Conservation (phyloP, 2,797 vertebrate genomes). For the Molossus molossus region DNA sequence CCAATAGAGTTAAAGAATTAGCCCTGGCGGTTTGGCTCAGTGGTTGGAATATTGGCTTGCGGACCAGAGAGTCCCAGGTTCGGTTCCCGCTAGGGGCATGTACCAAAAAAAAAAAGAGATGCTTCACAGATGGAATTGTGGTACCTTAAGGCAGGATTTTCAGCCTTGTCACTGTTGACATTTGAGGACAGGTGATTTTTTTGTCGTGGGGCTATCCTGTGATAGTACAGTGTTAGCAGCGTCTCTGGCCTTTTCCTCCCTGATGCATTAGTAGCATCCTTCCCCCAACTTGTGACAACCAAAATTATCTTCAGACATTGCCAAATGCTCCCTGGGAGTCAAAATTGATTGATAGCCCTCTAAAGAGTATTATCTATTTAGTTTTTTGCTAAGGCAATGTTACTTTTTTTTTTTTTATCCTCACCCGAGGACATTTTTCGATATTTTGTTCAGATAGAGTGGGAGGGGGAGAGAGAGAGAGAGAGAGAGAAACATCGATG, state of each 20-base stretch:
- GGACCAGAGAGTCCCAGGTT: too few relatives aligned
- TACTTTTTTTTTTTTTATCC: not conserved
- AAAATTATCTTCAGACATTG: not conserved
- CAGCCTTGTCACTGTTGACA: not conserved
- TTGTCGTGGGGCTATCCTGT: not conserved
- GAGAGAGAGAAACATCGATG: too few relatives aligned
- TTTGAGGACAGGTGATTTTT: not conserved
- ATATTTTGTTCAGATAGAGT: too few relatives aligned
- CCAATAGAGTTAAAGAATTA: not conserved
- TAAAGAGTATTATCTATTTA: not conserved
- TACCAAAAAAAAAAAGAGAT: too few relatives aligned
- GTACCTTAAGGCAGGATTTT: not conserved
- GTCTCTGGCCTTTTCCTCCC: not conserved
- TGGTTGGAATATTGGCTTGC: too few relatives aligned
- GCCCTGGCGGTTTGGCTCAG: too few relatives aligned
- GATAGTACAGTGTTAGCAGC: not conserved
- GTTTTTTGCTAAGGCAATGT: not conserved
- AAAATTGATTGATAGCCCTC: too few relatives aligned
- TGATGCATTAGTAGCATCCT: not conserved
- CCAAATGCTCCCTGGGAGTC: not conserved
- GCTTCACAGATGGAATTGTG: not conserved
- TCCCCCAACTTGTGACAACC: not conserved
- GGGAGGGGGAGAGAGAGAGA: too few relatives aligned
- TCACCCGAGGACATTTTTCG: too few relatives aligned
- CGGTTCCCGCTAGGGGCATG: too few relatives aligned